Base-by-base conservation (phyloP, 2,113 vertebrate species). In the Nothocercus nigrocapillus region DNA sequence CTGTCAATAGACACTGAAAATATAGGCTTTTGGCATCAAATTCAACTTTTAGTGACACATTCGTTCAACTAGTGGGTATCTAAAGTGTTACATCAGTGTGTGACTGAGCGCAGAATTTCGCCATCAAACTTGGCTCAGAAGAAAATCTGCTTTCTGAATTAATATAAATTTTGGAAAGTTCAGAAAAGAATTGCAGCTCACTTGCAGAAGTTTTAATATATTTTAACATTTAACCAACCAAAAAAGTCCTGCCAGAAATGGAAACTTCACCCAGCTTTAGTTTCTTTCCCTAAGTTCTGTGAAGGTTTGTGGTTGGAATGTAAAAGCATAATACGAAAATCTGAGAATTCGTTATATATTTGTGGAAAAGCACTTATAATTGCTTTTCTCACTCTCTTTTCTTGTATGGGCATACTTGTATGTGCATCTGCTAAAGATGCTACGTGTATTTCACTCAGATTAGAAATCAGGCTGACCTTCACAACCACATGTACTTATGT, bases 321-420 rank as follows among this genome's bases (percentile, higher is more conserved):
- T 45, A 90, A 87, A 93, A 93, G 36, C 16, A 45, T n/a, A 64
- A 58, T 53, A 90, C 21, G 62, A 89, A 96, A 92, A 88, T 73
- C 67, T 86, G 66, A 93, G 77, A 90, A 87, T 94, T 86, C 80
- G 58, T 58, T 54, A 66, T 77, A 20, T 88, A 83, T 88, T 91
- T 94, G 72, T 34, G 30, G 80, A 93, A 88, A 77, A 86, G 88
- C 80, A 94, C 96, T 96, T 92, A 95, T 96, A 96, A 96, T 94
- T 93, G 85, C 49, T 95, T 96, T 93, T 92, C 94, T 96, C 94
- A 95, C 80, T 94, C 75, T 80, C 79, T 95, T 38, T 56, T 93
- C 91, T 95, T 92, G 42, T 92, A 90, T 84, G 88, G 80, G 77
- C 62, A 93, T 58, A 79, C 62, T 96, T 84, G 62, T 75, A 49